Percentiles rank a stretch among this genome's conserved stretches.
These are phyloP conservation scores for Odontocerum albicorne DNA, from an alignment of 2,888 invertebrate species.

Conservation along the genomic window DNA sequence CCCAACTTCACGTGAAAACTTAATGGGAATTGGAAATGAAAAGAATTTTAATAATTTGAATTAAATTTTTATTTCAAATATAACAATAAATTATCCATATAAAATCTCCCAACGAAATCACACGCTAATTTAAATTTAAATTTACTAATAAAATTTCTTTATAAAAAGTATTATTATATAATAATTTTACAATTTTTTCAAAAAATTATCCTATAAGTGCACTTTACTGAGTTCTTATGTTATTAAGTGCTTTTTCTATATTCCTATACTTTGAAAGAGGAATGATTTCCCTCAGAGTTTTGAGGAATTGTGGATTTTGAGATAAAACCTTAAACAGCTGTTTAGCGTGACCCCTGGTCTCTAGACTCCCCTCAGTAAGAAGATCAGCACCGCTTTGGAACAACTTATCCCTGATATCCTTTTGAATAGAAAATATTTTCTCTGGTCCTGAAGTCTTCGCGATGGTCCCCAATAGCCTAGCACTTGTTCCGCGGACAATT, in stretches of 20 bases:
- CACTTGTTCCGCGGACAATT: slow-evolving; percentile 81
- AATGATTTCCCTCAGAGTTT: slow-evolving; percentile 76
- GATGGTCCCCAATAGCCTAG: slow-evolving; percentile 72
- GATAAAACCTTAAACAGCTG: slow-evolving; percentile 73
- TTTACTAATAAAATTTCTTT: slow-evolving; percentile 6
- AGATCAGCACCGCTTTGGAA: slow-evolving; percentile 81
- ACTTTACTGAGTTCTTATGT: slow-evolving; percentile 45
- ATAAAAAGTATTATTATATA: slow-evolving; percentile 2
- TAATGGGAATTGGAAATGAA: too few species aligned
- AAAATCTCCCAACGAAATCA: slow-evolving; percentile 27
- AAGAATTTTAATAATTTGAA: too few species aligned
- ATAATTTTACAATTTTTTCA: not conserved
- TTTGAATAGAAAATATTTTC: slow-evolving; percentile 68
- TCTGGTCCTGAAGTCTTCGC: slow-evolving; percentile 75
- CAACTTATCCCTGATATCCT: slow-evolving; percentile 78
- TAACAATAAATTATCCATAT: slow-evolving; percentile 31
- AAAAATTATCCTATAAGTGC: not conserved
- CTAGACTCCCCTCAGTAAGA: slow-evolving; percentile 82
- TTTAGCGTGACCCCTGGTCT: slow-evolving; percentile 81
- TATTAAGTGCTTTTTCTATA: slow-evolving; percentile 78
- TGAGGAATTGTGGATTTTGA: slow-evolving; percentile 74
- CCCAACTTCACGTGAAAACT: too few species aligned
- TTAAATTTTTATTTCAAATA: slow-evolving; percentile 25
- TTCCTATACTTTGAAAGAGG: slow-evolving; percentile 77
- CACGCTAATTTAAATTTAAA: slow-evolving; percentile 4